These are phyloP conservation scores for Uria aalge DNA, from an alignment of 2,113 vertebrate genomes.

Conservation along the genomic window DNA sequence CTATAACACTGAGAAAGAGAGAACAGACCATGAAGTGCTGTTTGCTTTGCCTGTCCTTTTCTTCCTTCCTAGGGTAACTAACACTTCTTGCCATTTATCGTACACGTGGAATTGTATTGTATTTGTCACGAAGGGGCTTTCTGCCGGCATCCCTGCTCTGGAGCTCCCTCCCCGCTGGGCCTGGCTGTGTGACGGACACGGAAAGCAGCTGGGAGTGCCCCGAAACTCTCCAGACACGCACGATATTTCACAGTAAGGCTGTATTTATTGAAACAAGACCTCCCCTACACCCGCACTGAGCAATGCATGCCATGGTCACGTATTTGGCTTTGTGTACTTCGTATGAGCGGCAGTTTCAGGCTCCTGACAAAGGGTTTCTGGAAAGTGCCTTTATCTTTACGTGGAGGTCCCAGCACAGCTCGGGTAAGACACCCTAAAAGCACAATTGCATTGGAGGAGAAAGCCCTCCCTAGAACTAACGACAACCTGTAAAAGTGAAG, in stretches of 20 bases:
- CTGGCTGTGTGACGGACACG: accelerated
- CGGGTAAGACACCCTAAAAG: not conserved
- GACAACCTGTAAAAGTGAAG: not conserved
- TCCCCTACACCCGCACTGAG: accelerated
- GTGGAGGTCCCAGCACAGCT: not conserved
- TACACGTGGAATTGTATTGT: accelerated
- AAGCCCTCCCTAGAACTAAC: not conserved
- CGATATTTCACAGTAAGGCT: accelerated
- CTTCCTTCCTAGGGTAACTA: not conserved
- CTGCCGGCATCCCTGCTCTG: accelerated
- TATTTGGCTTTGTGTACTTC: accelerated
- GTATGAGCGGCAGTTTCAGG: accelerated
- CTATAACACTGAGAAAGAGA: not conserved
- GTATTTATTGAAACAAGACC: accelerated
- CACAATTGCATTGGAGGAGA: not conserved
- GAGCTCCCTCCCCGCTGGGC: not conserved
- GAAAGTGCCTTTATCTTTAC: not conserved
- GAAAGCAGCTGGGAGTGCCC: accelerated
- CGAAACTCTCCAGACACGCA: accelerated
- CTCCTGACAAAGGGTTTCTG: not conserved
- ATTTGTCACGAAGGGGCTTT: not conserved
- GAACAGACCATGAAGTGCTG: not conserved
- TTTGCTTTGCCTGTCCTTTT: not conserved
- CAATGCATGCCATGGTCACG: not conserved
- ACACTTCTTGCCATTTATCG: not conserved